These are phyloP conservation scores for Helicoverpa armigera DNA, from an alignment of 1,140 invertebrate species.

Conservation along the genomic window DNA sequence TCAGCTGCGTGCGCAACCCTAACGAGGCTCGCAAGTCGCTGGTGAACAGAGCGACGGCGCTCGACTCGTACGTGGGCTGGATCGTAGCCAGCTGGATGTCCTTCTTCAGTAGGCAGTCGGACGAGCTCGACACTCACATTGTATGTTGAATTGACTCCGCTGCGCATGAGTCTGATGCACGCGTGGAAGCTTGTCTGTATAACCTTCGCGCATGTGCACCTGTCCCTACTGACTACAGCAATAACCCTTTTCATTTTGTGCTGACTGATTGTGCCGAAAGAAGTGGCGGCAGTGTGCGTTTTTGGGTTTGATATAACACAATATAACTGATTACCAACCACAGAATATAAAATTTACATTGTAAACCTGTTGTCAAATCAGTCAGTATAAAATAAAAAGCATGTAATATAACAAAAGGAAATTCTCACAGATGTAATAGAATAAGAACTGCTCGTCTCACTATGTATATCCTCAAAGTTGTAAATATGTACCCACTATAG, in stretches of 20 bases:
- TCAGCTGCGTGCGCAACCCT: slow-evolving; percentile 72
- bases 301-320: too few species aligned
- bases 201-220: slow-evolving; percentile 51
- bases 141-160: slow-evolving; percentile 70
- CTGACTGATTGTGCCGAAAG: too few species aligned
- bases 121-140: slow-evolving; percentile 77
- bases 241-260: too few species aligned
- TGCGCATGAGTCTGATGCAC: slow-evolving; percentile 44
- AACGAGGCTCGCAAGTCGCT: slow-evolving; percentile 67
- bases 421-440: not conserved
- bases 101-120: slow-evolving; percentile 70
- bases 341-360: not conserved
- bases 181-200: slow-evolving; percentile 50
- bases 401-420: too few species aligned
- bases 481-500: not conserved
- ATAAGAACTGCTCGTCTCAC: not conserved
- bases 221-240: not conserved
- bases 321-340: not conserved
- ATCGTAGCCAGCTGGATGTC: slow-evolving; percentile 79
- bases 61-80: slow-evolving; percentile 81
- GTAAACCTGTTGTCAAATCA: not conserved
- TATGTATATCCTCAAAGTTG: not conserved
- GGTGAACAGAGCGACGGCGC: slow-evolving; percentile 73
- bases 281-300: too few species aligned
- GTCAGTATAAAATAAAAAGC: slow-evolving; percentile 48